Evolutionary conservation across 2,113 vertebrate genomes (phyloP).

Genomic region (Aplodontia rufa): DNA sequence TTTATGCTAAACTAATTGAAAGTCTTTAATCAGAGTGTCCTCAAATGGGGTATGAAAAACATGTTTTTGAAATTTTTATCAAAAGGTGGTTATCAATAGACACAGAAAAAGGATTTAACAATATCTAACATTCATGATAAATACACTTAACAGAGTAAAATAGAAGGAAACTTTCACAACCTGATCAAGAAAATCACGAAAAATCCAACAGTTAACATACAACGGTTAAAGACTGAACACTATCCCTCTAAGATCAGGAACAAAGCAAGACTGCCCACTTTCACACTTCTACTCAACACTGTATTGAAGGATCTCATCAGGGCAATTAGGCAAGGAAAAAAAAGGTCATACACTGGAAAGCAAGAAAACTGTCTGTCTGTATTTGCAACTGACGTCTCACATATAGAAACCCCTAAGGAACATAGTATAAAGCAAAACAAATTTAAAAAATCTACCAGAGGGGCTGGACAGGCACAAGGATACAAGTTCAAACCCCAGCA

Average conservation of each 20-base stretch:
- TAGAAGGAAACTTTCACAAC: neutral
- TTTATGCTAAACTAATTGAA: neutral
- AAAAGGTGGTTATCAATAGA: neutral
- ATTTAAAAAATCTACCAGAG: neutral
- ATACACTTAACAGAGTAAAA: neutral
- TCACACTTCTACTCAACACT: neutral
- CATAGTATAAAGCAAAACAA: too few species aligned
- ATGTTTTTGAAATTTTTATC: neutral
- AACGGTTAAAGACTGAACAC: neutral
- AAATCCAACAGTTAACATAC: neutral
- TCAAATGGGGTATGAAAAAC: neutral
- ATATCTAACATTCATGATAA: neutral
- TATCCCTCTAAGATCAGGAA: neutral
- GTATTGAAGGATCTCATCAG: neutral
- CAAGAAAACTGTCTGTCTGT: neutral
- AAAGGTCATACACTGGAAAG: neutral
- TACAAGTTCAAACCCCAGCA: too few species aligned
- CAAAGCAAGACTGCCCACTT: neutral
- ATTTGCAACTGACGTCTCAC: neutral
- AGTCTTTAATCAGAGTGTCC: neutral
- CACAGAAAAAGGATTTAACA: neutral
- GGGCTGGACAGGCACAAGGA: too few species aligned
- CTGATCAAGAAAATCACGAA: neutral
- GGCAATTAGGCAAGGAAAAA: neutral
- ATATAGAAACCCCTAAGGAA: neutral